Percentiles rank a stretch among this genome's conserved stretches.
These are phyloP conservation scores for Notarius quadriscutis DNA, from an alignment of 2,113 vertebrate species.

Conservation along the genomic window DNA sequence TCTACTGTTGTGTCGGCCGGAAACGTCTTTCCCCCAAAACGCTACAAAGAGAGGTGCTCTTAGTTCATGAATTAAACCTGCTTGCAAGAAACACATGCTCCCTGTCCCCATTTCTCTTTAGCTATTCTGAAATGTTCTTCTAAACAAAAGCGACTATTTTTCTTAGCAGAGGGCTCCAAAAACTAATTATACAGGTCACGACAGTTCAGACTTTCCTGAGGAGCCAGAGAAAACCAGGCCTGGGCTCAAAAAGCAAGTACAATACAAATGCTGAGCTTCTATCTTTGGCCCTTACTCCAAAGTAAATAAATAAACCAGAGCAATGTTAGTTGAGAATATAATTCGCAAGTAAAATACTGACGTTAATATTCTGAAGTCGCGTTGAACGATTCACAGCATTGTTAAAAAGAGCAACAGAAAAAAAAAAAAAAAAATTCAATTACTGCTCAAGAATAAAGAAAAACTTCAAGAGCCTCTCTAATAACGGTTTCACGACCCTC, in stretches of 20 bases:
- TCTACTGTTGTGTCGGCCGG: conserved; percentile 60
- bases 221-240: conserved; percentile 20
- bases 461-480: conserved; percentile 14
- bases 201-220: conserved; percentile 11
- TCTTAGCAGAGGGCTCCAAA: conserved; percentile 8
- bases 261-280: background rate
- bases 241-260: background rate
- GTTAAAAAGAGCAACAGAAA: background rate
- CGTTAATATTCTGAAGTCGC: background rate
- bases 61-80: conserved; percentile 5
- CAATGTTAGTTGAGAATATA: background rate
- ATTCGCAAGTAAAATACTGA: background rate
- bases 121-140: conserved; percentile 8
- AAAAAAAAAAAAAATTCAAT: background rate
- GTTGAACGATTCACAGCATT: background rate
- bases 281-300: background rate
- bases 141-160: conserved; percentile 9
- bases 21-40: conserved; percentile 57
- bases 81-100: background rate
- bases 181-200: conserved; percentile 37
- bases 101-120: background rate
- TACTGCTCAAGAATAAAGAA: background rate
- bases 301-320: background rate
- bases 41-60: conserved; percentile 19
- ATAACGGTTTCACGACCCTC: background rate